These are phyloP conservation scores for Choloepus hoffmanni DNA, from an alignment of 2,113 vertebrate genomes.

Conservation along the genomic window DNA sequence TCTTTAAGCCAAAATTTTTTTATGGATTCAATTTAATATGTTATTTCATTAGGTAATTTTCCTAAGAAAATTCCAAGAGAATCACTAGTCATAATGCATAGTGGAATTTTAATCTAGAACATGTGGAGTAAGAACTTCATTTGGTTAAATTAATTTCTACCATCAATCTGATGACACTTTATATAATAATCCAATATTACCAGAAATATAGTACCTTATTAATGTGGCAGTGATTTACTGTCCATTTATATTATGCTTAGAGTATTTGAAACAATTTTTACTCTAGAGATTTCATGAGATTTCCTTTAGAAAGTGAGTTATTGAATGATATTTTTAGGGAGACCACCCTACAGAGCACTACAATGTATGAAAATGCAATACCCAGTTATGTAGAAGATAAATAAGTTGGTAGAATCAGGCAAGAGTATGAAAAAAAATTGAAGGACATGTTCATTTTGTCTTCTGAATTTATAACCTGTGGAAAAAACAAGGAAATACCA, in stretches of 20 bases:
- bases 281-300: neutral
- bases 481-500: neutral
- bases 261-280: neutral
- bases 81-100: neutral
- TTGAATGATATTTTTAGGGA: neutral
- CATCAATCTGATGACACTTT: neutral
- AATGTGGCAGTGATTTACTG: neutral
- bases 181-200: neutral
- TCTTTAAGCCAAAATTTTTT: neutral
- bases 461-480: neutral
- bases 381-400: neutral
- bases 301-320: neutral
- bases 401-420: neutral
- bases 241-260: neutral
- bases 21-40: neutral
- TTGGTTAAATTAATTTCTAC: slow-evolving; percentile 22
- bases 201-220: neutral
- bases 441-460: neutral
- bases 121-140: neutral
- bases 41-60: neutral
- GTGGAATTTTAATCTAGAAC: neutral
- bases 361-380: neutral
- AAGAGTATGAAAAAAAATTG: neutral
- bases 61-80: neutral
- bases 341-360: fast-evolving